A percentile compares a stretch with the other conserved stretches of the same genome.
Evolutionary conservation across 2,888 invertebrate species (phyloP).

Genomic region (Drosophila prostipennis): DNA sequence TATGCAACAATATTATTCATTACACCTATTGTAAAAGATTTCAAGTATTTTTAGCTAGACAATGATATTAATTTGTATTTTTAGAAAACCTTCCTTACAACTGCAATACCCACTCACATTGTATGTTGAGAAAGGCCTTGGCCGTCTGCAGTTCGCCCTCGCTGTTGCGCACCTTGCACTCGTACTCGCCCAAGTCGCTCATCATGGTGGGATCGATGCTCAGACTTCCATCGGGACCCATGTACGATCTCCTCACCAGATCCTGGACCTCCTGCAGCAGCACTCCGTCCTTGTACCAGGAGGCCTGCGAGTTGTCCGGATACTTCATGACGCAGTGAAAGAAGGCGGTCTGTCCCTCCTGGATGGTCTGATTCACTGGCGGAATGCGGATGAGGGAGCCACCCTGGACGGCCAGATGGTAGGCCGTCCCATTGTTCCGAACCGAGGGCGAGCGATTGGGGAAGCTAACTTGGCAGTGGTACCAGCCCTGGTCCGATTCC

Average conservation of each 20-base stretch:
- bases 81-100: too few species aligned
- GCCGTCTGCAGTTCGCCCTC: constrained; percentile 91
- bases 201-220: constrained; percentile 91
- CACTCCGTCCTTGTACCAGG: constrained; percentile 88
- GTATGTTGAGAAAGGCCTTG: constrained; percentile 94
- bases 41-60: too few species aligned
- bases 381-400: constrained; percentile 94
- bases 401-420: constrained; percentile 94
- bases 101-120: constrained; percentile 88
- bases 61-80: too few species aligned
- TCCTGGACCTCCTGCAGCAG: constrained; percentile 87
- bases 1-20: too few species aligned
- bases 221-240: constrained; percentile 91
- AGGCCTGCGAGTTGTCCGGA: constrained; percentile 86
- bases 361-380: constrained; percentile 93
- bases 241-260: constrained; percentile 86
- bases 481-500: constrained; percentile 95
- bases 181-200: constrained; percentile 94
- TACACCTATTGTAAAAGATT: too few species aligned
- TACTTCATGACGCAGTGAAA: constrained; percentile 93
- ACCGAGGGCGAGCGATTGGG: constrained; percentile 94
- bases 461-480: constrained; percentile 94
- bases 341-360: constrained; percentile 92
- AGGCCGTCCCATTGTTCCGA: constrained; percentile 95
- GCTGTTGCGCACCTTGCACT: constrained; percentile 91